Evolutionary conservation across 2,797 vertebrate species (phyloP).

Genomic region (Coreius guichenoti): DNA sequence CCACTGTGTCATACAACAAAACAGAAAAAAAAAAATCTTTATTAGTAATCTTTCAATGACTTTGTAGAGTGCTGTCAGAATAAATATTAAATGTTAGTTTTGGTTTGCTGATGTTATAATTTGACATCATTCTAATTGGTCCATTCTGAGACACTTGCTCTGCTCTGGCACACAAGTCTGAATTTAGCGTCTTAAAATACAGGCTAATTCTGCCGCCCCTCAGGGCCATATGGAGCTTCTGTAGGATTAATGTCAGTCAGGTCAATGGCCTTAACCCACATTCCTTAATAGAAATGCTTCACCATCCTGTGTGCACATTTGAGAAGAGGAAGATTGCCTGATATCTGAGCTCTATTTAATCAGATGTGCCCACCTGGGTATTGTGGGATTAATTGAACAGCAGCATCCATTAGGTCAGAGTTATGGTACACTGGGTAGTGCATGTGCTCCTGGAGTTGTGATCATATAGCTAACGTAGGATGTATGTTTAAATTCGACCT

Average conservation of each 20-base stretch:
- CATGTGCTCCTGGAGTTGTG: neutral
- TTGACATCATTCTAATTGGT: neutral
- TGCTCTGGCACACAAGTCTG: slow-evolving; percentile 9
- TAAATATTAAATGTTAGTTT: neutral
- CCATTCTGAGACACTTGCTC: neutral
- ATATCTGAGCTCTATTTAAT: slow-evolving; percentile 41
- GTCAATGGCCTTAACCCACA: slow-evolving; percentile 44
- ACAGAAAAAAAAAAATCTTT: neutral
- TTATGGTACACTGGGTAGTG: neutral
- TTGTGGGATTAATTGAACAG: slow-evolving; percentile 33
- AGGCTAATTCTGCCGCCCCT: slow-evolving; percentile 44
- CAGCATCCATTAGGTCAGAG: neutral
- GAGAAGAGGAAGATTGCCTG: slow-evolving; percentile 21
- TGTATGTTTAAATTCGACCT: neutral
- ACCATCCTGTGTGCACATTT: slow-evolving; percentile 14
- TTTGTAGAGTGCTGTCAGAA: neutral
- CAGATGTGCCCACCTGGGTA: slow-evolving; percentile 25
- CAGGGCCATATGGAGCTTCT: slow-evolving; percentile 46
- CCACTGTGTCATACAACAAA: neutral
- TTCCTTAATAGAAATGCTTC: slow-evolving; percentile 40
- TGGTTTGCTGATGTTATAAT: neutral
- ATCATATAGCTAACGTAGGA: neutral
- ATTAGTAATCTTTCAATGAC: neutral
- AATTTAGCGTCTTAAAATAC: slow-evolving; percentile 43
- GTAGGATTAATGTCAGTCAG: slow-evolving; percentile 52